phyloP scores from a whole-genome alignment of 2,113 vertebrate genomes.

The Scopus umbretta region DNA sequence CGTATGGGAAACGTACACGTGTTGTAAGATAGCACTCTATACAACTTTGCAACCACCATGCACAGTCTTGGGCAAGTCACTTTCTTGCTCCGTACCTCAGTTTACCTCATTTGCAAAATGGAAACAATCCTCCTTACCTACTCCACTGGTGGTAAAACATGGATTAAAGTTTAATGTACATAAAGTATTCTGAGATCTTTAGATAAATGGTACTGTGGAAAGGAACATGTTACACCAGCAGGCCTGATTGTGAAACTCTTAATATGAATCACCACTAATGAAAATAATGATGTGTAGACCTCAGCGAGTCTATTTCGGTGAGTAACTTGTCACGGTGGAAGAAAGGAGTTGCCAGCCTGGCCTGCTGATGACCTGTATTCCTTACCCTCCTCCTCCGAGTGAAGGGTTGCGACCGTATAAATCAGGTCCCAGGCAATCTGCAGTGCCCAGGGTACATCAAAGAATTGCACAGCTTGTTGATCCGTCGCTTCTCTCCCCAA shows the following conservation, averaged over 20 bases:
- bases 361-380: constrained; percentile 6
- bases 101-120: not conserved
- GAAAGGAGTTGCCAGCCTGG: not conserved
- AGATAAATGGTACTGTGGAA: not conserved
- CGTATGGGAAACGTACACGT: rapidly evolving
- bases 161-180: not conserved
- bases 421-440: not conserved
- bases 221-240: constrained; percentile 1
- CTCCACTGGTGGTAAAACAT: not conserved
- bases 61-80: not conserved
- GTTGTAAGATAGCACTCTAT: not conserved
- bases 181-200: not conserved
- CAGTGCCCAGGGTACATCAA: not conserved
- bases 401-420: not conserved
- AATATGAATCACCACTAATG: constrained; percentile 9
- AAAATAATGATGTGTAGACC: not conserved
- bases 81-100: not conserved
- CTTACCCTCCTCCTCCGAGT: not conserved
- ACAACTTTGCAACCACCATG: not conserved
- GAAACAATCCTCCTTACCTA: not conserved
- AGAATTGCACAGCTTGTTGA: not conserved
- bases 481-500: rapidly evolving
- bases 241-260: not conserved
- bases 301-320: not conserved
- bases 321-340: not conserved